Conservation (phyloP, 1,140 invertebrate species). For the Paraescarpia echinospica region DNA sequence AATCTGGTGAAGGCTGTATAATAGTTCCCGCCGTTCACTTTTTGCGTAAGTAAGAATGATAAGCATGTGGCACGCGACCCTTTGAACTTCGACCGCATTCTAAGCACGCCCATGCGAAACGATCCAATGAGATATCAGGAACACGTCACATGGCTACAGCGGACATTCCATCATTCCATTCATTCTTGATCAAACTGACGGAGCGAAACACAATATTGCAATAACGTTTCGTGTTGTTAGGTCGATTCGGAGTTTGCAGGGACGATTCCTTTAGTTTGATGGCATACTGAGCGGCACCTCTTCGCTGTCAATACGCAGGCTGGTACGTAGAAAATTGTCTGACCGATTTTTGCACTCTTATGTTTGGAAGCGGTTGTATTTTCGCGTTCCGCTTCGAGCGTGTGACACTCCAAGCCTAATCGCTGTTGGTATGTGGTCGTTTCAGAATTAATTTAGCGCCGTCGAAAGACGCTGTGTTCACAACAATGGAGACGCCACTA, state of each 20-base stretch:
- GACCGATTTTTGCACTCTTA: background rate
- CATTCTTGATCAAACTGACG: constrained; percentile 18
- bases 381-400: background rate
- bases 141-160: constrained; percentile 11
- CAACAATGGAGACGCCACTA: constrained; percentile 75
- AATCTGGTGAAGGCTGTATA: too few species aligned
- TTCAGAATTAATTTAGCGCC: background rate
- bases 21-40: background rate
- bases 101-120: background rate
- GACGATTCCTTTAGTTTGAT: background rate
- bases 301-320: background rate
- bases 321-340: background rate
- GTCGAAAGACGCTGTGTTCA: background rate
- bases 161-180: constrained; percentile 25
- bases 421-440: background rate
- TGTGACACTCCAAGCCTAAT: background rate
- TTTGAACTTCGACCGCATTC: constrained; percentile 4
- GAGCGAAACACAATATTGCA: constrained; percentile 11
- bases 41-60: background rate
- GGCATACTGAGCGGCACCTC: background rate
- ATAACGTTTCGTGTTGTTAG: background rate
- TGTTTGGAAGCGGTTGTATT: background rate
- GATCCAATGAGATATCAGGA: background rate
- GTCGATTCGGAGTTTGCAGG: background rate
- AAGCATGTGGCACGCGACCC: background rate